These are phyloP conservation scores for Mormyrus lacerda DNA, from an alignment of 2,113 vertebrate genomes.

Conservation along the genomic window DNA sequence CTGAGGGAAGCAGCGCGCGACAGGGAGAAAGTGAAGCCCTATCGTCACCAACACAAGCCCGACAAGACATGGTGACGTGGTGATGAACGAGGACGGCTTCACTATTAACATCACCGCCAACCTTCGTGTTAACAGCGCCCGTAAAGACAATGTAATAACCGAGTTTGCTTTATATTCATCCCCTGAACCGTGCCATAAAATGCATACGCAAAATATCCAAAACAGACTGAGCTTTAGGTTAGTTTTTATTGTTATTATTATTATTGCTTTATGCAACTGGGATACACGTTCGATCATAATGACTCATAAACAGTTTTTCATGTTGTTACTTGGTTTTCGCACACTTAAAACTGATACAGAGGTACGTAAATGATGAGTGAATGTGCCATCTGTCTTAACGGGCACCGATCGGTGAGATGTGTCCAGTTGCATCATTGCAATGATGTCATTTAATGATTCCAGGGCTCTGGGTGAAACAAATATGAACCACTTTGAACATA, in stretches of 20 bases:
- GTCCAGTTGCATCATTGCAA: background rate
- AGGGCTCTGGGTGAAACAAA: background rate
- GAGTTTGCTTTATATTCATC: background rate
- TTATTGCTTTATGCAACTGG: background rate
- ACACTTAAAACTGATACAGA: background rate
- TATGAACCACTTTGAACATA: background rate
- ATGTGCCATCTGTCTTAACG: background rate
- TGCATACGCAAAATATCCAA: background rate
- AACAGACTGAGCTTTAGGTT: background rate
- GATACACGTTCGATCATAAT: background rate
- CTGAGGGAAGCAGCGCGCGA: background rate
- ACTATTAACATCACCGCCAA: background rate
- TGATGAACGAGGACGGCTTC: background rate
- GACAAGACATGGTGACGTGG: background rate
- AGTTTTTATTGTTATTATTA: background rate
- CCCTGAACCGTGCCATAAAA: background rate
- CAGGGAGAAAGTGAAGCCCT: background rate
- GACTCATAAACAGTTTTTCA: background rate
- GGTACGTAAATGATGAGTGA: background rate
- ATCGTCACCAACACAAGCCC: background rate
- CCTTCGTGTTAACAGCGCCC: background rate
- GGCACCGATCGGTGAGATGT: background rate
- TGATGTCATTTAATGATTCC: background rate
- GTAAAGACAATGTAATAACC: background rate
- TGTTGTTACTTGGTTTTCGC: background rate